A percentile compares a stretch with the other conserved stretches of the same genome.
phyloP scores from a whole-genome alignment of 2,113 vertebrate species.

The Pedetes capensis region DNA sequence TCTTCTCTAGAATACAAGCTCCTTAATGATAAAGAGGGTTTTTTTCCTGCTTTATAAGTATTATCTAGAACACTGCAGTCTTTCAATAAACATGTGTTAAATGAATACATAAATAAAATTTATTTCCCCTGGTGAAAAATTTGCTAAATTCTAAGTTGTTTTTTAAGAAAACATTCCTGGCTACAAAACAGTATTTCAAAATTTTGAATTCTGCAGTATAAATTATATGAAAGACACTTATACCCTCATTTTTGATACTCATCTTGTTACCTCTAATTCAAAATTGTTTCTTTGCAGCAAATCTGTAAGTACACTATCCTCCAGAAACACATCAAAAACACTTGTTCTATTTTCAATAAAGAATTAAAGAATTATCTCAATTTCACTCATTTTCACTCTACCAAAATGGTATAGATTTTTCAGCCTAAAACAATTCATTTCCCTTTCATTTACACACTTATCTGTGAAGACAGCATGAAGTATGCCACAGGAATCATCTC shows the following conservation, averaged over 20 bases:
- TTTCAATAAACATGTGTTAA: constrained; percentile 37
- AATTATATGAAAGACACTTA: constrained; percentile 63
- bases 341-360: constrained; percentile 79
- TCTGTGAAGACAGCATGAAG: constrained; percentile 74
- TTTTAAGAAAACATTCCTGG: not conserved
- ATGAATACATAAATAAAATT: not conserved
- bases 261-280: constrained; percentile 56
- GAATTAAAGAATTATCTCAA: constrained; percentile 80
- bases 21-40: not conserved
- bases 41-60: constrained; percentile 32
- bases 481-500: constrained; percentile 66
- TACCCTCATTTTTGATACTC: constrained; percentile 57
- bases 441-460: constrained; percentile 81
- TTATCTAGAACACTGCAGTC: not conserved
- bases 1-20: not conserved
- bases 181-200: constrained; percentile 57
- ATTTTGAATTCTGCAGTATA: constrained; percentile 50
- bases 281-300: constrained; percentile 68
- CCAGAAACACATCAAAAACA: constrained; percentile 78
- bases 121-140: constrained; percentile 30
- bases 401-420: constrained; percentile 80
- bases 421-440: constrained; percentile 78
- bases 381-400: constrained; percentile 79
- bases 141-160: constrained; percentile 47
- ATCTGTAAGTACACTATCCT: constrained; percentile 69